Evolutionary conservation across 2,113 vertebrate genomes (phyloP).

Genomic region (Bolborhynchus lineola): DNA sequence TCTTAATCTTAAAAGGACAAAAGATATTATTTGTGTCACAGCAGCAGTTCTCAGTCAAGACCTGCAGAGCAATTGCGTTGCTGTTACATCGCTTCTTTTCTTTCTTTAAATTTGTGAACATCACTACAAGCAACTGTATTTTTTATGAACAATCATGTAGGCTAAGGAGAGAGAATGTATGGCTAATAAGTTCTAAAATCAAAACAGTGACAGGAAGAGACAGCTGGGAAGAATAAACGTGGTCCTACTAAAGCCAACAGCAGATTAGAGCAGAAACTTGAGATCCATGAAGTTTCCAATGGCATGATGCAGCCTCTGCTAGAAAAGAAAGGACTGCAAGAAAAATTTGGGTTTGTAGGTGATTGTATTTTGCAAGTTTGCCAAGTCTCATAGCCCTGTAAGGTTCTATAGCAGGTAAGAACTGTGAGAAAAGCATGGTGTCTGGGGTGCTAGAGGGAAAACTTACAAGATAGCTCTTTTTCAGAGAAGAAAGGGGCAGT

Average conservation of each 20-base stretch:
- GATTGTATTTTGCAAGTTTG: neutral
- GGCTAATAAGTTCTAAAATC: neutral
- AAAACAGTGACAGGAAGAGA: neutral
- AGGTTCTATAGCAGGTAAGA: neutral
- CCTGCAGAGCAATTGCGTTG: neutral
- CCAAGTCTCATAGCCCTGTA: neutral
- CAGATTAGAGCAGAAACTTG: neutral
- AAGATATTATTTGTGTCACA: neutral
- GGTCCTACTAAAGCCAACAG: neutral
- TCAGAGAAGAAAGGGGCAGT: neutral
- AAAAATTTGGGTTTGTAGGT: neutral
- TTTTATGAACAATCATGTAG: neutral
- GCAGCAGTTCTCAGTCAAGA: neutral
- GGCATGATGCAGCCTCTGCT: neutral
- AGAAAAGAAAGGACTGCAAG: neutral
- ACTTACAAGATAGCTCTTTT: neutral
- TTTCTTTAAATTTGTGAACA: neutral
- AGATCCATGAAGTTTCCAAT: neutral
- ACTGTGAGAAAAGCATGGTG: neutral
- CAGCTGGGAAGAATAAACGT: neutral
- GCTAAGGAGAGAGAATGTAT: neutral
- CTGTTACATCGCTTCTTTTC: neutral
- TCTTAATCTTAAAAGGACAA: neutral
- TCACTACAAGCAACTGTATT: rapidly evolving
- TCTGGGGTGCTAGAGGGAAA: neutral